These are phyloP conservation scores for Rhaphigaster nebulosa DNA, from an alignment of 2,888 invertebrate species.

Conservation along the genomic window DNA sequence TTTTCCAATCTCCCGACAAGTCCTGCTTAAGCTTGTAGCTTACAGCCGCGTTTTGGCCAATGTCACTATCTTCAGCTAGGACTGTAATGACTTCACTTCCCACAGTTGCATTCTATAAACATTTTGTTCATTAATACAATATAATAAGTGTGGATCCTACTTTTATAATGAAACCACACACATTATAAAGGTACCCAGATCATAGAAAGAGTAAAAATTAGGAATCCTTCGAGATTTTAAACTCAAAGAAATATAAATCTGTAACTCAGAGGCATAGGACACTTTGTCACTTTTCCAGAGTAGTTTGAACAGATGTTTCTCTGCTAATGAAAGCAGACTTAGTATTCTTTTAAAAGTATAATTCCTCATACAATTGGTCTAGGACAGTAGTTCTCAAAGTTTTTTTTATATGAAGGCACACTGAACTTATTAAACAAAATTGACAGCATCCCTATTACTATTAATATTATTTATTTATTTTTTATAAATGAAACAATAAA, in stretches of 20 bases:
- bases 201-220: not conserved
- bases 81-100: slow-evolving; percentile 86
- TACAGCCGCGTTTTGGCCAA: slow-evolving; percentile 91
- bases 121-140: not conserved
- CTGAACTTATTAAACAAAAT: too few species aligned
- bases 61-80: slow-evolving; percentile 88
- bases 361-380: too few species aligned
- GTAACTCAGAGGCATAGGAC: too few species aligned
- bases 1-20: slow-evolving; percentile 83
- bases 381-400: too few species aligned
- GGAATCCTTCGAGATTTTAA: not conserved
- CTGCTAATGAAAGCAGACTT: too few species aligned
- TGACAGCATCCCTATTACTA: too few species aligned
- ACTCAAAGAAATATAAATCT: not conserved
- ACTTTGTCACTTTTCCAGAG: too few species aligned
- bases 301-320: too few species aligned
- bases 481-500: too few species aligned
- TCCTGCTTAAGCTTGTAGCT: slow-evolving; percentile 87
- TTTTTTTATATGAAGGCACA: too few species aligned
- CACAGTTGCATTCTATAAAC: slow-evolving; percentile 83
- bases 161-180: not conserved
- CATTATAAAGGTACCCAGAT: not conserved
- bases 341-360: too few species aligned
- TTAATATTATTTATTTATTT: too few species aligned
- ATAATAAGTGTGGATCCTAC: not conserved